A percentile compares a stretch with the other conserved stretches of the same genome.
Conservation (phyloP, 35 echinoderm and acorn worm genomes). For the Apostichopus parvimensis region DNA sequence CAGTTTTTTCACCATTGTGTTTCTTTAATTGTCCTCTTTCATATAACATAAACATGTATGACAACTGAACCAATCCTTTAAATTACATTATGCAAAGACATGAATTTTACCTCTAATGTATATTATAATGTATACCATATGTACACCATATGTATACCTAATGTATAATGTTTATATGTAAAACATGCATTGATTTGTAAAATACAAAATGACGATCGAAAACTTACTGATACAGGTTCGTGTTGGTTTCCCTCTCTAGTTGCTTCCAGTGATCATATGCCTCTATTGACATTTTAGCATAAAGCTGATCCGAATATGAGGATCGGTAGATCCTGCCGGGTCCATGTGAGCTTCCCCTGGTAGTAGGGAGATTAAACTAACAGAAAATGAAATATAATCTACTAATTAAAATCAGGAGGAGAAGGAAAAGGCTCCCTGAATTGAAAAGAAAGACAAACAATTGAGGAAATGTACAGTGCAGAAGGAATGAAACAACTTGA, state of each 20-base stretch:
- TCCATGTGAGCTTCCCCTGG: slow-evolving; percentile 32
- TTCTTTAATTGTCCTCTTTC: too few relatives aligned
- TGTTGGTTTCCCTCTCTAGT: slow-evolving; percentile 64
- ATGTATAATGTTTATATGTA: background rate
- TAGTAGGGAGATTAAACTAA: slow-evolving; percentile 18
- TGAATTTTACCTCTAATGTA: background rate
- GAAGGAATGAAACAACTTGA: too few relatives aligned
- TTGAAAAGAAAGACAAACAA: too few relatives aligned
- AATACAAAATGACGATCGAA: background rate
- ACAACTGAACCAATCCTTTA: too few relatives aligned
- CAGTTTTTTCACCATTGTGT: too few relatives aligned
- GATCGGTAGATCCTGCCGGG: background rate
- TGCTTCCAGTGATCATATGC: slow-evolving; percentile 65
- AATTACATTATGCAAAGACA: background rate
- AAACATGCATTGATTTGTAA: too few relatives aligned
- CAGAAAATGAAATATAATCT: background rate
- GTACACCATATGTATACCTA: background rate
- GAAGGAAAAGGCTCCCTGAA: too few relatives aligned
- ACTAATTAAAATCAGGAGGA: too few relatives aligned
- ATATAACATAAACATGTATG: too few relatives aligned
- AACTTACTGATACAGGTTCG: slow-evolving; percentile 65
- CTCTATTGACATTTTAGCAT: slow-evolving; percentile 69
- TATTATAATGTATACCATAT: background rate
- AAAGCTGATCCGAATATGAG: slow-evolving; percentile 23
- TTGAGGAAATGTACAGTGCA: too few relatives aligned